These are phyloP conservation scores for Puma concolor DNA, from an alignment of 2,113 vertebrate genomes.

Conservation along the genomic window DNA sequence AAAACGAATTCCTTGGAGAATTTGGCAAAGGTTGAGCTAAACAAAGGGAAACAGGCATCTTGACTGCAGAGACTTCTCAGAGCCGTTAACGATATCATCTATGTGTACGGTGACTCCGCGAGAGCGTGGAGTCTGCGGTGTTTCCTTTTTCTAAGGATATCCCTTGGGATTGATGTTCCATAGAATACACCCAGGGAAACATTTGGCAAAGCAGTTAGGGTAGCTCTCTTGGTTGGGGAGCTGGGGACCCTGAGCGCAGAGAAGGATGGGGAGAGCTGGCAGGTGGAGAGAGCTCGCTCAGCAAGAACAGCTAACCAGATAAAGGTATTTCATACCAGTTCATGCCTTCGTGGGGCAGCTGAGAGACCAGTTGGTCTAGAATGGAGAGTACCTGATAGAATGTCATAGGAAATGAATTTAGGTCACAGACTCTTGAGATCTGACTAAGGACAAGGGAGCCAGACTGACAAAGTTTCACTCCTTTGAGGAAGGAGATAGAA, in stretches of 20 bases:
- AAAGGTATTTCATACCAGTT: neutral
- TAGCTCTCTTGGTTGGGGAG: neutral
- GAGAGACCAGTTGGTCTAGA: neutral
- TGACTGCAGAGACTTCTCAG: neutral
- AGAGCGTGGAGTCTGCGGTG: neutral
- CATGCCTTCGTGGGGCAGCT: neutral
- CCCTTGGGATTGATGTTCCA: slow-evolving; percentile 5
- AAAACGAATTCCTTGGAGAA: neutral
- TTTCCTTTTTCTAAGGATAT: neutral
- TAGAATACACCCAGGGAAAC: neutral
- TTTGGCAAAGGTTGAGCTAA: neutral
- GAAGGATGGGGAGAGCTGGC: neutral
- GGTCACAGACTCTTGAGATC: neutral
- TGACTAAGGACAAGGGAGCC: neutral
- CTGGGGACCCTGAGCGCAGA: neutral
- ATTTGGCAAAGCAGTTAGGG: neutral
- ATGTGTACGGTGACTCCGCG: neutral
- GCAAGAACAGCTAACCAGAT: neutral
- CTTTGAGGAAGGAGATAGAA: neutral
- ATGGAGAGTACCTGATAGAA: neutral
- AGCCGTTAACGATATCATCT: neutral
- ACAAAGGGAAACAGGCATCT: neutral
- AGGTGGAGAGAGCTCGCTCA: neutral
- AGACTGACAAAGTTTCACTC: neutral
- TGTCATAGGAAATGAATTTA: neutral